Percentiles rank a stretch among this genome's conserved stretches.
phyloP scores from a whole-genome alignment of 2,888 invertebrate species.

The Entomobrya proxima region DNA sequence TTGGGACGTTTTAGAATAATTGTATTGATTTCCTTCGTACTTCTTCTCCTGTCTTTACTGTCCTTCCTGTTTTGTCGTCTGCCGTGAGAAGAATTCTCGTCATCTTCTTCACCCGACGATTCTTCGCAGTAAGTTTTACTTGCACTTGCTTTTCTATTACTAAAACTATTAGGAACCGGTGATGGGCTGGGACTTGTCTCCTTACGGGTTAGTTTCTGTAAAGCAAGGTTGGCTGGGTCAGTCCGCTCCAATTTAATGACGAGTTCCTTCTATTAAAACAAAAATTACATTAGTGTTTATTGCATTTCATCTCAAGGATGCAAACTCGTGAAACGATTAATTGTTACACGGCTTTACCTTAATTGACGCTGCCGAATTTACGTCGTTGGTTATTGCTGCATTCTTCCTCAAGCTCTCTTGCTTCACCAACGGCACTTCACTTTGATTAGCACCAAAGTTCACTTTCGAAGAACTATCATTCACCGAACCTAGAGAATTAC shows the following conservation, averaged over 20 bases:
- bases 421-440: conserved; percentile 49
- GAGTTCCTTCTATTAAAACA: conserved; percentile 45
- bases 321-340: background rate
- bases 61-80: conserved; percentile 35
- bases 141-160: conserved; percentile 45
- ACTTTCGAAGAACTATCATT: conserved; percentile 58
- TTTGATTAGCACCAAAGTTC: conserved; percentile 58
- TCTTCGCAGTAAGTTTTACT: conserved; percentile 66
- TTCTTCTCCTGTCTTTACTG: conserved; percentile 67
- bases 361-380: conserved; percentile 16
- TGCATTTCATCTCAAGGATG: background rate
- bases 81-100: conserved; percentile 15
- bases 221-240: conserved; percentile 48
- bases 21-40: conserved; percentile 36
- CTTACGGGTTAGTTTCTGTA: conserved; percentile 57
- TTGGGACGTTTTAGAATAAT: background rate
- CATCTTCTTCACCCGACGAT: conserved; percentile 63
- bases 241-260: conserved; percentile 65
- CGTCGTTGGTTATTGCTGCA: conserved; percentile 13
- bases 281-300: background rate
- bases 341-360: too few relatives aligned
- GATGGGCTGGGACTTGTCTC: conserved; percentile 34
- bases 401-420: conserved; percentile 42
- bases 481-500: conserved; percentile 20
- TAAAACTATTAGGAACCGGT: conserved; percentile 41